phyloP scores from a whole-genome alignment of 2,113 vertebrate species.

The Pyrgilauda ruficollis region DNA sequence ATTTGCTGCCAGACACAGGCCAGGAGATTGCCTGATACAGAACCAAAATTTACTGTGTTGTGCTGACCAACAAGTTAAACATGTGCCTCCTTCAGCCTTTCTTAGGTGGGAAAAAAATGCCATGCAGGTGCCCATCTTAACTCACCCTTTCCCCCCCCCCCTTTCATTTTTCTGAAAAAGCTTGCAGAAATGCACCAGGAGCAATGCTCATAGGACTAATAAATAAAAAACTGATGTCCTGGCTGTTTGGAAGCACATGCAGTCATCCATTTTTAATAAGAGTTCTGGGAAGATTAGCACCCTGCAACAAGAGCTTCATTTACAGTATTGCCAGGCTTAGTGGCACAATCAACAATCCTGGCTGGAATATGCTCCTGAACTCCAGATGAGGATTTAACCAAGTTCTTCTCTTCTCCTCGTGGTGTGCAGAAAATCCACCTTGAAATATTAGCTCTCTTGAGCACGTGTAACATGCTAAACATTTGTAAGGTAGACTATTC shows the following conservation, averaged over 20 bases:
- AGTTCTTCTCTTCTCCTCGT: not conserved
- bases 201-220: not conserved
- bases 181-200: not conserved
- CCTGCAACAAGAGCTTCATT: constrained; percentile 54
- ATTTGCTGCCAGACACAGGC: not conserved
- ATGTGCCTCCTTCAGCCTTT: not conserved
- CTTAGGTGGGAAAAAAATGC: not conserved
- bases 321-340: not conserved
- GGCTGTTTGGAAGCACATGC: constrained; percentile 4
- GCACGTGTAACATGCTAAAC: constrained; percentile 43
- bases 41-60: not conserved
- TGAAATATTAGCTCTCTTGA: constrained; percentile 50
- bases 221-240: not conserved
- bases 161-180: not conserved
- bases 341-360: not conserved
- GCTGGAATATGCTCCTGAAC: not conserved
- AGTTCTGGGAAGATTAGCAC: constrained; percentile 58
- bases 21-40: not conserved
- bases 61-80: not conserved
- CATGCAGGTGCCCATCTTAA: not conserved
- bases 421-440: constrained; percentile 47
- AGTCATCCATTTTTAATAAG: constrained; percentile 66
- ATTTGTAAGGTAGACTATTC: constrained; percentile 41
- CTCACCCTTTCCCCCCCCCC: not conserved
- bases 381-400: constrained; percentile 21